phyloP scores from a whole-genome alignment of 2,888 invertebrate species.

The Nasonia oneida region DNA sequence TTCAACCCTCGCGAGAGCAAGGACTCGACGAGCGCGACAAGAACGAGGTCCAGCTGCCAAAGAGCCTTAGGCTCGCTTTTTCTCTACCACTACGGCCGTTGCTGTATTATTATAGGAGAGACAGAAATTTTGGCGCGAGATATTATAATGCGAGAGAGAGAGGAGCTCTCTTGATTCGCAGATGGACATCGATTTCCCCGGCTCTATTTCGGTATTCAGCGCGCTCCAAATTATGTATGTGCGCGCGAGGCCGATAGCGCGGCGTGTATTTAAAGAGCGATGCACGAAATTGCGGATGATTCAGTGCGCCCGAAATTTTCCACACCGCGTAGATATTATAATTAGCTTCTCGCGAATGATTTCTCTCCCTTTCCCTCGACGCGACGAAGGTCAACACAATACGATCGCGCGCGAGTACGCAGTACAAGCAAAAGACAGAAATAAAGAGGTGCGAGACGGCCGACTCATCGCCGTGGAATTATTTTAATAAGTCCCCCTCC shows the following conservation, averaged over 20 bases:
- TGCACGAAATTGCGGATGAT: constrained; percentile 53
- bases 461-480: constrained; percentile 67
- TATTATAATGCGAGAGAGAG: constrained; percentile 33
- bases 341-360: not conserved
- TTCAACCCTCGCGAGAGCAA: constrained; percentile 47
- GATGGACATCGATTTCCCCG: constrained; percentile 50
- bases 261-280: constrained; percentile 15
- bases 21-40: constrained; percentile 65
- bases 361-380: not conserved
- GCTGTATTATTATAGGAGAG: too few relatives aligned
- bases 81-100: not conserved
- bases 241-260: constrained; percentile 25
- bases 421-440: constrained; percentile 8
- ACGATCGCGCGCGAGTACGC: not conserved
- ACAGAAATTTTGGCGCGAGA: not conserved
- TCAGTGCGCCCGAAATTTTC: constrained; percentile 9
- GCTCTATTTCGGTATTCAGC: constrained; percentile 48
- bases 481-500: constrained; percentile 72
- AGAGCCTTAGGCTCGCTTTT: constrained; percentile 50
- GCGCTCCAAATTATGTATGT: constrained; percentile 41
- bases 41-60: constrained; percentile 75
- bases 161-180: not conserved
- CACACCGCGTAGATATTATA: not conserved
- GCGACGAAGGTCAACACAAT: not conserved
- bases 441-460: constrained; percentile 50